Conservation (phyloP, 2,888 invertebrate species). For the Gryllus longicercus region DNA sequence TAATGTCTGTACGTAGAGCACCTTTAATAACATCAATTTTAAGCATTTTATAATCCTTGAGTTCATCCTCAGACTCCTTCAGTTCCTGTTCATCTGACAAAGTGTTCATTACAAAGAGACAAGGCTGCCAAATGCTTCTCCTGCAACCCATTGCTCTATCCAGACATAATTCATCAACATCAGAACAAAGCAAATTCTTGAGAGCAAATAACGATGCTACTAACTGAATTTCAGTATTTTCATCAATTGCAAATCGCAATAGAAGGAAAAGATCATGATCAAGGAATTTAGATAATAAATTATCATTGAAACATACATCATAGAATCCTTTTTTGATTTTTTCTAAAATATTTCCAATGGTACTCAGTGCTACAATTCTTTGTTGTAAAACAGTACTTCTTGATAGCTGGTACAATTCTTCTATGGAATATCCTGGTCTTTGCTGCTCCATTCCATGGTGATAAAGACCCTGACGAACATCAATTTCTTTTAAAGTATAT, state of each 20-base stretch:
- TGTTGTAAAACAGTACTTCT: constrained; percentile 73
- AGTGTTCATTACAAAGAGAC: constrained; percentile 46
- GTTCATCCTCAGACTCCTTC: constrained; percentile 57
- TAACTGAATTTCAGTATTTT: constrained; percentile 67
- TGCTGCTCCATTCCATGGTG: constrained; percentile 92
- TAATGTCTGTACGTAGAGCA: constrained; percentile 68
- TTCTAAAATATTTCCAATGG: constrained; percentile 67
- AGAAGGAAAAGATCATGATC: constrained; percentile 73
- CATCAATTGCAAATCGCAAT: constrained; percentile 81
- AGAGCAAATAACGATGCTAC: constrained; percentile 74
- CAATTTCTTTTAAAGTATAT: constrained; percentile 61
- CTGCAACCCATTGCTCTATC: constrained; percentile 44
- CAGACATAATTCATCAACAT: constrained; percentile 66
- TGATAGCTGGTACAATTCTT: constrained; percentile 79
- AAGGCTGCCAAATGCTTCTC: constrained; percentile 54
- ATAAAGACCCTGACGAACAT: constrained; percentile 66
- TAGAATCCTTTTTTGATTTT: constrained; percentile 62
- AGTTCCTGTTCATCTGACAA: constrained; percentile 42
- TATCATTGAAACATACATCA: constrained; percentile 68
- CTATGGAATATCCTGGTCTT: constrained; percentile 84
- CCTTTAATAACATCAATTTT: constrained; percentile 78
- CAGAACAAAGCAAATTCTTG: constrained; percentile 68
- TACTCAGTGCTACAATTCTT: constrained; percentile 72
- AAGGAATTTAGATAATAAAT: constrained; percentile 55
- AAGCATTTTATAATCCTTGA: constrained; percentile 83